These are phyloP conservation scores for Agrochola lota DNA, from an alignment of 2,888 invertebrate species.

Conservation along the genomic window DNA sequence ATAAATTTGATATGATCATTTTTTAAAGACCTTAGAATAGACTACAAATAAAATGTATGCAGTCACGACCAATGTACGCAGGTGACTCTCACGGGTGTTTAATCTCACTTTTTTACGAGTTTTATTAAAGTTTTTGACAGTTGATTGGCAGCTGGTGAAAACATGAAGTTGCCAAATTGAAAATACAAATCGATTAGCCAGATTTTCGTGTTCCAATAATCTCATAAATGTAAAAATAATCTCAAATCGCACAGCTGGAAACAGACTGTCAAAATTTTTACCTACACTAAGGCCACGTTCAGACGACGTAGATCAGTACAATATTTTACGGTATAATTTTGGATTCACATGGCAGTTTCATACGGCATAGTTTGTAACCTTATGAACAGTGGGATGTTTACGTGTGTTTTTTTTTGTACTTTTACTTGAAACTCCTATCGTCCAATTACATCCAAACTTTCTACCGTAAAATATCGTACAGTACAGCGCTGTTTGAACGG, in stretches of 20 bases:
- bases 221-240: constrained; percentile 53
- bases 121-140: constrained; percentile 23
- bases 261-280: constrained; percentile 4
- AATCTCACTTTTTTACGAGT: not conserved
- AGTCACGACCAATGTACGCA: constrained; percentile 61
- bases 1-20: constrained; percentile 90
- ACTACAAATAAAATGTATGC: constrained; percentile 77
- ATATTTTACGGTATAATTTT: too few relatives aligned
- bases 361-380: too few relatives aligned
- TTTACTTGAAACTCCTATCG: too few relatives aligned
- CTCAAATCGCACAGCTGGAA: constrained; percentile 19
- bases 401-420: too few relatives aligned
- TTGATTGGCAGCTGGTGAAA: constrained; percentile 25
- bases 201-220: constrained; percentile 46
- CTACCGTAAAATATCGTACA: too few relatives aligned
- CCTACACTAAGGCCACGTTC: not conserved
- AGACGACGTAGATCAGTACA: too few relatives aligned
- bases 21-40: constrained; percentile 81
- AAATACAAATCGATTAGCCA: constrained; percentile 23
- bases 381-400: too few relatives aligned
- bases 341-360: too few relatives aligned
- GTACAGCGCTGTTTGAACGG: too few relatives aligned
- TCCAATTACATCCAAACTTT: too few relatives aligned
- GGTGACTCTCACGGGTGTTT: not conserved
- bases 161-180: constrained; percentile 26